Conservation (phyloP, 2,888 invertebrate genomes). For the Sialis lutaria region DNA sequence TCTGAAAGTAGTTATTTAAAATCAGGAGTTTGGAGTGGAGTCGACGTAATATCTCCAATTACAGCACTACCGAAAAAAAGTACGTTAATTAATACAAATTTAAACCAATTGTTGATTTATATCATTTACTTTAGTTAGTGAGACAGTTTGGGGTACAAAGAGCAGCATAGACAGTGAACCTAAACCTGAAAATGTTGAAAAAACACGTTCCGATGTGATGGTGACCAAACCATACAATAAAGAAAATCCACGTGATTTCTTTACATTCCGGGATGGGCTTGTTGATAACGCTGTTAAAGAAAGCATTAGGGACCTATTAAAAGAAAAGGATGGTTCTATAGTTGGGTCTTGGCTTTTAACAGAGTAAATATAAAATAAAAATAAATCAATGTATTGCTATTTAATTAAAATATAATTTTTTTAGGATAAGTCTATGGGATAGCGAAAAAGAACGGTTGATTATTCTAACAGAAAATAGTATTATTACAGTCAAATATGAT, state of each 20-base stretch:
- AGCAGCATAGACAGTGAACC: background rate
- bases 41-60: conserved; percentile 20
- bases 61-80: conserved; percentile 21
- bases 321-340: conserved; percentile 49
- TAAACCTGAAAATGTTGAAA: background rate
- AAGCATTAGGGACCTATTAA: conserved; percentile 44
- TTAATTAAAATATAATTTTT: conserved; percentile 11
- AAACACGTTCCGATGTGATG: conserved; percentile 15
- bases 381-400: background rate
- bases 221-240: conserved; percentile 28
- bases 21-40: conserved; percentile 14
- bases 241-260: conserved; percentile 48
- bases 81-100: conserved; percentile 12
- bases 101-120: background rate
- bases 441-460: conserved; percentile 68
- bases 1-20: conserved; percentile 6
- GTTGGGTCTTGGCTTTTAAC: conserved; percentile 64
- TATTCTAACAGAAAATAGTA: conserved; percentile 50
- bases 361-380: conserved; percentile 39
- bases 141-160: conserved; percentile 3
- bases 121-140: background rate
- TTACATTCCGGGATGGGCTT: conserved; percentile 54
- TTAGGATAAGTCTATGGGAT: conserved; percentile 75
- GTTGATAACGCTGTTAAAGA: conserved; percentile 56
- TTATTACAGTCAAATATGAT: conserved; percentile 67